These are phyloP conservation scores for Oxyura jamaicensis DNA, from an alignment of 2,113 vertebrate species.

Conservation along the genomic window DNA sequence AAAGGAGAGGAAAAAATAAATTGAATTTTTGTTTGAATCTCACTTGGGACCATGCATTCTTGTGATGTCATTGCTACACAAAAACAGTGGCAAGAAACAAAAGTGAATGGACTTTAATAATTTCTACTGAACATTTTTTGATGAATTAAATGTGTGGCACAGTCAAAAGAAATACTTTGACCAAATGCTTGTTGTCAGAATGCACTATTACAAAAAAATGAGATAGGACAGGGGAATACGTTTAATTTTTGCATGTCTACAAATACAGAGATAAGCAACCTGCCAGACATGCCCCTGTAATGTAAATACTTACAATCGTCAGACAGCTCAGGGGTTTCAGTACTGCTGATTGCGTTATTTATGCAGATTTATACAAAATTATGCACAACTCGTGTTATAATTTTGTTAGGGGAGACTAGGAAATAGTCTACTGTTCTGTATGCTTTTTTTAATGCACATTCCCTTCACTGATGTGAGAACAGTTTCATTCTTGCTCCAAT, in stretches of 20 bases:
- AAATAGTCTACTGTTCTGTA: fast-evolving
- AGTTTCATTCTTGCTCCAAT: neutral
- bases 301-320: neutral
- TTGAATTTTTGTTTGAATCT: neutral
- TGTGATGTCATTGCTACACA: neutral
- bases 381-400: neutral
- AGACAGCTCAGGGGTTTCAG: neutral
- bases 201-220: neutral
- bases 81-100: neutral
- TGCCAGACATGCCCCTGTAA: neutral
- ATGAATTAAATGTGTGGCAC: neutral
- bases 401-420: neutral
- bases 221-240: neutral
- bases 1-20: neutral
- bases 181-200: neutral
- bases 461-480: neutral
- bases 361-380: neutral
- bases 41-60: neutral
- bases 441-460: neutral
- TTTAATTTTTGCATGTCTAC: neutral
- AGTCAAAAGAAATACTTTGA: neutral
- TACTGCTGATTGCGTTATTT: neutral
- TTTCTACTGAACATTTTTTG: neutral
- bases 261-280: neutral
- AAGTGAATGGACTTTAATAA: neutral